Base-by-base conservation (phyloP, 2,113 vertebrate species). In the Meleagris gallopavo region DNA sequence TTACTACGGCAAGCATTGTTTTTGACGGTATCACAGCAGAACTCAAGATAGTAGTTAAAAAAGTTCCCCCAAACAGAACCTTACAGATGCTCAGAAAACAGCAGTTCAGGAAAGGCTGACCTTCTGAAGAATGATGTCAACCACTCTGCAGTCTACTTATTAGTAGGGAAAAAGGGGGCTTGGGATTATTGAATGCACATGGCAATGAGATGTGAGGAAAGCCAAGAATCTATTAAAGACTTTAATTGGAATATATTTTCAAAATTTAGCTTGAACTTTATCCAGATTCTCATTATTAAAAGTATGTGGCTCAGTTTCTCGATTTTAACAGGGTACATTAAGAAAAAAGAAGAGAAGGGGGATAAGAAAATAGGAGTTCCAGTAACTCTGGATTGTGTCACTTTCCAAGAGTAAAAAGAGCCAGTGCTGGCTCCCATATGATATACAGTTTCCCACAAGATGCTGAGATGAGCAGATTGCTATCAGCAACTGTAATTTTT, bases 241-340 rank as follows among this genome's bases (percentile, higher is more conserved):
- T 98, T 98, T 98, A 98, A 98, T 97, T 98, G 96, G 96, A 97
- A 91, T 97, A 80, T 81, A 96, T 97, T 96, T 97, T 98, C 95
- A 80, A 97, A 96, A 97, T 95, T 95, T 89, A 90, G 93, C 94
- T 85, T 97, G 97, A 98, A 98, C 81, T n/a, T 81, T 11, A 83
- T 98, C 98, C 98, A 98, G 97, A 97, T 92, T 97, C 97, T 98
- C 97, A 98, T 98, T 98, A 98, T 98, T 98, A 97, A 97, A 97
- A 98, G 93, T 97, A 97, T 96, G 96, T 97, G 96, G 97, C 95
- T 98, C 95, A 94, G 97, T 97, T 98, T 97, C 97, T 97, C 90
- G 69, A 93, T 30, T 77, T 91, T 96, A 94, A 96, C 73, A 93
- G 83, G 89, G 86, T 90, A 89, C 10, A 32, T 84, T 87, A 88